Conservation (phyloP, 2,113 vertebrate genomes). For the Argyrosomus japonicus region DNA sequence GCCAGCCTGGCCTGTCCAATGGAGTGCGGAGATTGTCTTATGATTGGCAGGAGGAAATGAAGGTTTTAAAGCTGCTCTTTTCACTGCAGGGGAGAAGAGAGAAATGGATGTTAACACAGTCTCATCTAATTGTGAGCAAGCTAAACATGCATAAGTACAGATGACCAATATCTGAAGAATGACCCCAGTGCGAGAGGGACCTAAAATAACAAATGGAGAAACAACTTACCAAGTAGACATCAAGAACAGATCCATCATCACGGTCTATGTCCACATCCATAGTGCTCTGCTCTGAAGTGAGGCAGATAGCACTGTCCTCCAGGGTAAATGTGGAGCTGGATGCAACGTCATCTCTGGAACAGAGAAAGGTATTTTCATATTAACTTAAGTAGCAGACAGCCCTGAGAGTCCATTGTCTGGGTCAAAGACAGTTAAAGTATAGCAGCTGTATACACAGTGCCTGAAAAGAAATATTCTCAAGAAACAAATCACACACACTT, state of each 20-base stretch:
- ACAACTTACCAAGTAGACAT: slow-evolving; percentile 92
- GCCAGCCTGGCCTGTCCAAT: slow-evolving; percentile 53
- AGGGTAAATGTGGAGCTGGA: slow-evolving; percentile 93
- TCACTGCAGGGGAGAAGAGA: slow-evolving; percentile 68
- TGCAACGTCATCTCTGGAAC: slow-evolving; percentile 88
- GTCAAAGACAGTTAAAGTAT: not conserved
- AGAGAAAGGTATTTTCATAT: slow-evolving; percentile 11
- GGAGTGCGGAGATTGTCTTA: slow-evolving; percentile 74
- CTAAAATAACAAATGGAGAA: not conserved
- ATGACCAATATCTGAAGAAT: not conserved
- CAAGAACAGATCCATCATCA: slow-evolving; percentile 93
- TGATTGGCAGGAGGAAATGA: slow-evolving; percentile 72
- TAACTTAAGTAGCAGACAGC: not conserved
- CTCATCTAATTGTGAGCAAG: not conserved
- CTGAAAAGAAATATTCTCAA: not conserved
- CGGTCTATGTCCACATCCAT: slow-evolving; percentile 90
- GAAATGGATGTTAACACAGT: not conserved
- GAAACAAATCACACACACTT: not conserved
- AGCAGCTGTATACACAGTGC: slow-evolving; percentile 40
- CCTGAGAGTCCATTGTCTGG: slow-evolving; percentile 1
- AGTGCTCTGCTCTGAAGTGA: slow-evolving; percentile 92
- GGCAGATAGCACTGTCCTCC: slow-evolving; percentile 95
- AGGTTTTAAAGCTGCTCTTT: slow-evolving; percentile 42
- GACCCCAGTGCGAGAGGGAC: not conserved
- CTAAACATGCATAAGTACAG: not conserved